Evolutionary conservation across 30 jellyfish, hydroid and myxozoan species (phyloP), one percentile per base, ranked within the genome.

Genomic region (Mastigias papua): DNA sequence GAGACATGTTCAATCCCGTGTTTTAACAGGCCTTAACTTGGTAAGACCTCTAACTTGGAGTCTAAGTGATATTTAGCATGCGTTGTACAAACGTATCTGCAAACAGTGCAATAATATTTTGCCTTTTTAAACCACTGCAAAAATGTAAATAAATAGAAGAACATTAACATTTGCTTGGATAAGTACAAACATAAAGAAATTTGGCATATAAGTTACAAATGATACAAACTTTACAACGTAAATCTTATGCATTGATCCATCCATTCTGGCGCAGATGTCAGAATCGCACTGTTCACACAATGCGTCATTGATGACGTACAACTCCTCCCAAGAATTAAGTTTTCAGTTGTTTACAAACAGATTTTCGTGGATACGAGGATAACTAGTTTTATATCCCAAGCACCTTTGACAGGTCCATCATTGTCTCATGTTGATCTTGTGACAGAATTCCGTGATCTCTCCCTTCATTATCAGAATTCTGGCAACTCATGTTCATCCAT

Each of bases 401-500:
- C 23, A 63, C 74, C 0, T 63, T 80, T 27, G 79, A 60, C 69
- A 80, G 50, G 57, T 80, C 90, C 90, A 80, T 46, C 73, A 63
- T 80, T 19, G 63, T 62, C 62, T 80, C 90, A 29, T 80, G 80
- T 35, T 80, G 90, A 66, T 80, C 90, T 32, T 65, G 81, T 17
- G 81, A 35, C 23, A 65, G 37, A 29, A 37, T 23, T n/a, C 79
- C 90, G 31, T 80, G 72, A 1, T 23, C 65, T n/a, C 63, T 80
- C 34, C 63, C 90, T 2, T 11, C 22, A 5, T 17, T 26, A 30
- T 49, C 86, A 33, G 49, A 34, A 31, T 32, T 34, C 20, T 35
- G 30, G 2, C 30, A 35, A 42, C 30, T 34, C 91, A 80, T n/a
- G 63, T 46, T 79, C 91, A 88, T 88, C 97, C 97, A 88, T 34